Conservation (phyloP, 2,797 vertebrate genomes). For the Pteropus rufus region DNA sequence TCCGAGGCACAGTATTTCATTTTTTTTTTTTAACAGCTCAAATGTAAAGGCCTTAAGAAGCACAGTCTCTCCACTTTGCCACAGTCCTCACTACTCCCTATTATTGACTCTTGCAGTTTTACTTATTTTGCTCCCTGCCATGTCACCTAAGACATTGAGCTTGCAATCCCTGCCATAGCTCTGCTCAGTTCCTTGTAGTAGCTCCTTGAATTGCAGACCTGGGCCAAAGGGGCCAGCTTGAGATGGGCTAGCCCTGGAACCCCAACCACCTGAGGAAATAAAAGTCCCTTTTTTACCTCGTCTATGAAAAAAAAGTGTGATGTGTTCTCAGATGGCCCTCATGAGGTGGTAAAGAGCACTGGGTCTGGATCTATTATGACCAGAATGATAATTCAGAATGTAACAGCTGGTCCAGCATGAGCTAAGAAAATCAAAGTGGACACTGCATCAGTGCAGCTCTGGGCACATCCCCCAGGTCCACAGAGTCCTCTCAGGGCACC, state of each 20-base stretch:
- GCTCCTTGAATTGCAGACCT: not conserved
- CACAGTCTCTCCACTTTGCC: not conserved
- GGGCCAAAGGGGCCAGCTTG: not conserved
- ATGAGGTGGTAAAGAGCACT: not conserved
- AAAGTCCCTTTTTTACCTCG: not conserved
- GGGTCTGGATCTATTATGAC: not conserved
- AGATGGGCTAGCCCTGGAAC: not conserved
- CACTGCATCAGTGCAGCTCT: no score
- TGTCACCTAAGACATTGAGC: not conserved
- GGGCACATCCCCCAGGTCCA: no score
- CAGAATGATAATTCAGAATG: not conserved
- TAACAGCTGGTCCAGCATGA: not conserved
- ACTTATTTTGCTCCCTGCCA: not conserved
- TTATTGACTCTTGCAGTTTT: not conserved
- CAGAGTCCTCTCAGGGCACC: not conserved
- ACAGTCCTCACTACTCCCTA: not conserved
- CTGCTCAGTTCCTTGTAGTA: not conserved
- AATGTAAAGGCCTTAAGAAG: not conserved
- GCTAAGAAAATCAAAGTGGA: not conserved
- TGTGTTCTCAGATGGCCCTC: not conserved
- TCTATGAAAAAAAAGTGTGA: not conserved
- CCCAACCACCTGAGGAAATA: not conserved
- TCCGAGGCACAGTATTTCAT: not conserved
- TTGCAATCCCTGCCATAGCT: not conserved
- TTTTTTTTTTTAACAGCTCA: not conserved